phyloP scores from a whole-genome alignment of 2,797 vertebrate genomes.

The Neosilurus mollespiculum region DNA sequence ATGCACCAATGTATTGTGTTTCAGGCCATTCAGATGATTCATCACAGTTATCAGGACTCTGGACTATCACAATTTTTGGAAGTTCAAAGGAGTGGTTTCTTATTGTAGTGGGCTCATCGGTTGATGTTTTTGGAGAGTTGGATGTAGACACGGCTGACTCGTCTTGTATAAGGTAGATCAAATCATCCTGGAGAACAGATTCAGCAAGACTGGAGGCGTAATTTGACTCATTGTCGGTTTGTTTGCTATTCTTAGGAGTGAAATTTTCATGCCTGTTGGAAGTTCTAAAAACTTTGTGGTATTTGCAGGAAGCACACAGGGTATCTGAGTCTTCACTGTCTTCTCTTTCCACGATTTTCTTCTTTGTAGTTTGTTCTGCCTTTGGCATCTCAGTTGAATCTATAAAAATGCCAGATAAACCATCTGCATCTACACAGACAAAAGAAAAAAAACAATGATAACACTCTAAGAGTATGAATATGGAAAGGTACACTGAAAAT shows the following conservation, averaged over 20 bases:
- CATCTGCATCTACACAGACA: conserved; percentile 76
- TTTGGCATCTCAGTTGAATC: conserved; percentile 66
- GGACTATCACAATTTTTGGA: conserved; percentile 95
- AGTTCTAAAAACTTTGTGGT: conserved; percentile 53
- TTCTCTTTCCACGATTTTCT: conserved; percentile 59
- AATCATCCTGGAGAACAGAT: conserved; percentile 94
- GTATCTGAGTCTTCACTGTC: conserved; percentile 66
- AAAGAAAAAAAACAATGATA: not conserved
- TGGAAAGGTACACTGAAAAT: not conserved
- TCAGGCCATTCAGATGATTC: conserved; percentile 79
- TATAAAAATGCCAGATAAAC: conserved; percentile 59
- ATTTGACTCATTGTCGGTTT: conserved; percentile 73
- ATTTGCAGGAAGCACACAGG: conserved; percentile 47
- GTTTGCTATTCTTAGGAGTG: conserved; percentile 47
- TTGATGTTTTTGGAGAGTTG: conserved; percentile 56
- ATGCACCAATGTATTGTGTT: conserved; percentile 61
- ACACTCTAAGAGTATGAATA: not conserved
- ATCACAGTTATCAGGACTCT: conserved; percentile 88
- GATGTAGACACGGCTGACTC: conserved; percentile 79
- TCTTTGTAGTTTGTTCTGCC: conserved; percentile 69
- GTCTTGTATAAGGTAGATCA: conserved; percentile 90
- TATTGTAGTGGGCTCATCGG: conserved; percentile 64
- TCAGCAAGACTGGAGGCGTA: conserved; percentile 93
- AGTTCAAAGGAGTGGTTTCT: conserved; percentile 86
- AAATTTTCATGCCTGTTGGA: conserved; percentile 14